Percentiles rank a stretch among this genome's conserved stretches.
Evolutionary conservation across 2,113 vertebrate genomes (phyloP).

Genomic region (Cyprinodon brontotheroides): DNA sequence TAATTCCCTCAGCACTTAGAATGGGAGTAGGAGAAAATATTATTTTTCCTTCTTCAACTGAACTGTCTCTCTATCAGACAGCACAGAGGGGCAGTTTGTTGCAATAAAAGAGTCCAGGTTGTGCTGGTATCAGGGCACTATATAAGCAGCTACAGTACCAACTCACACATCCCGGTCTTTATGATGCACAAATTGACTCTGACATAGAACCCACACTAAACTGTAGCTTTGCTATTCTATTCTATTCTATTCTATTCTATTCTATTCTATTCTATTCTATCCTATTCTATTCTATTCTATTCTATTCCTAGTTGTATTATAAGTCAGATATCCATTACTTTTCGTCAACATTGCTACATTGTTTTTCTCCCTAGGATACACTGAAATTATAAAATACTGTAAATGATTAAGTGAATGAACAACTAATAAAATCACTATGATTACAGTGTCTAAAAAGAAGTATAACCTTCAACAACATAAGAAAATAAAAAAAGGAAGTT

Average conservation of each 20-base stretch:
- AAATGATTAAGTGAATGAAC: slow-evolving; percentile 7
- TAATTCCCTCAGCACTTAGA: slow-evolving; percentile 15
- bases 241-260: not conserved
- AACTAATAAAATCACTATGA: not conserved
- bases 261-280: not conserved
- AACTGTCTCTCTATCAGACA: slow-evolving; percentile 14
- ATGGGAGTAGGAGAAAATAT: not conserved
- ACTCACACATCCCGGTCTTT: slow-evolving; percentile 27
- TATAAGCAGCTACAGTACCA: slow-evolving; percentile 37
- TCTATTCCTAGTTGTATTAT: not conserved
- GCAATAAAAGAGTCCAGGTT: slow-evolving; percentile 41
- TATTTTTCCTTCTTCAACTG: not conserved
- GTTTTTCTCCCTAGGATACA: not conserved
- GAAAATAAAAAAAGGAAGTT: slow-evolving; percentile 39
- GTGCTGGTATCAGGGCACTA: slow-evolving; percentile 46
- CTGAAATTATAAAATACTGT: not conserved
- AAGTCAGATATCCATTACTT: not conserved
- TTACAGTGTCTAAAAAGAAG: not conserved
- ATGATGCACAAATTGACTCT: slow-evolving; percentile 25
- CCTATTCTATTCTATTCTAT: not conserved
- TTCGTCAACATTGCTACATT: not conserved
- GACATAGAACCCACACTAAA: slow-evolving; percentile 14
- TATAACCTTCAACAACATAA: slow-evolving; percentile 49
- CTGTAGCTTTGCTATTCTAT: not conserved
- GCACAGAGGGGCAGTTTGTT: slow-evolving; percentile 55